Percentiles rank a stretch among this genome's conserved stretches.
These are phyloP conservation scores for Tetramorium bicarinatum DNA, from an alignment of 2,888 invertebrate species.

Conservation along the genomic window DNA sequence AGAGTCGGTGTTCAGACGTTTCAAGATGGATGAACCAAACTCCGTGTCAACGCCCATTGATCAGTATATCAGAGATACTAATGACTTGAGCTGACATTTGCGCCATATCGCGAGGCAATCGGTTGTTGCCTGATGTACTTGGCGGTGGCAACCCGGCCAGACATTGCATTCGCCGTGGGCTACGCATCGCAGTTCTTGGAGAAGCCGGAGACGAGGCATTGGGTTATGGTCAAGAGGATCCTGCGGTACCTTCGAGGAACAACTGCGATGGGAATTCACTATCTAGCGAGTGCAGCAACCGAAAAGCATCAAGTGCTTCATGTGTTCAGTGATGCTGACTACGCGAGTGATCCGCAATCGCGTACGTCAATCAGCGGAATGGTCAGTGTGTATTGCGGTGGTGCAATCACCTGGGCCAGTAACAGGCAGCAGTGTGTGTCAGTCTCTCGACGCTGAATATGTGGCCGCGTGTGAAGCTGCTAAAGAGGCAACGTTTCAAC, in stretches of 20 bases:
- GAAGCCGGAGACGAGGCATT: background rate
- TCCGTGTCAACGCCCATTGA: background rate
- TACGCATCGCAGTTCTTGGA: background rate
- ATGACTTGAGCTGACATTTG: background rate
- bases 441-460: too few species aligned
- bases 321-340: too few species aligned
- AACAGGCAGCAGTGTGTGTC: too few species aligned
- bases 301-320: too few species aligned
- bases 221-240: background rate
- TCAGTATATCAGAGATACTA: background rate
- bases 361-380: too few species aligned
- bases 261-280: background rate
- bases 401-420: too few species aligned
- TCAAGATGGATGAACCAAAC: background rate
- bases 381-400: too few species aligned
- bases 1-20: background rate
- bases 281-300: background rate
- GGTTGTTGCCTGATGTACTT: background rate
- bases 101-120: background rate
- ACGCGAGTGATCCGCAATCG: too few species aligned
- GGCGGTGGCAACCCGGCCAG: background rate
- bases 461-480: too few species aligned
- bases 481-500: too few species aligned
- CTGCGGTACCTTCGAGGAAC: background rate
- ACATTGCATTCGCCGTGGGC: background rate